These are phyloP conservation scores for Dolomedes plantarius DNA, from an alignment of 2,888 invertebrate species.

Conservation along the genomic window DNA sequence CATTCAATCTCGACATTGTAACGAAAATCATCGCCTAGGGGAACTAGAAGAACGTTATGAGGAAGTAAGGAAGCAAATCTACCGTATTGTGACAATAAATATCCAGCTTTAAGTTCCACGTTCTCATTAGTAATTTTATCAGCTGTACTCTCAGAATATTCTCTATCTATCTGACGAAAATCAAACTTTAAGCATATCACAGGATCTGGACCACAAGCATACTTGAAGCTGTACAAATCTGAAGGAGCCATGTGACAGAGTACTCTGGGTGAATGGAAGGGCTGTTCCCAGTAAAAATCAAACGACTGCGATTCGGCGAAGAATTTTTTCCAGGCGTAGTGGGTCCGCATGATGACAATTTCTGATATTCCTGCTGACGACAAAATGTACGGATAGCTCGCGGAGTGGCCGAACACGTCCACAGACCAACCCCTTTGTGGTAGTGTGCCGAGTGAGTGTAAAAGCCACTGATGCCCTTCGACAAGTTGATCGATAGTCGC, in stretches of 20 bases:
- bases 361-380: constrained; percentile 87
- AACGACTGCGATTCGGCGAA: constrained; percentile 88
- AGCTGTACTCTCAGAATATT: constrained; percentile 90
- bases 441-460: constrained; percentile 84
- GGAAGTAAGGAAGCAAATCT: constrained; percentile 91
- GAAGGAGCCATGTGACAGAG: constrained; percentile 96
- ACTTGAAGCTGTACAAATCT: constrained; percentile 96
- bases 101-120: constrained; percentile 88
- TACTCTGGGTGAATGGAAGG: constrained; percentile 81
- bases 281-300: constrained; percentile 94
- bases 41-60: constrained; percentile 94
- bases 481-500: constrained; percentile 93
- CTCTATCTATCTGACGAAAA: constrained; percentile 80
- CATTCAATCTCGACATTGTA: constrained; percentile 93
- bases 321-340: constrained; percentile 94
- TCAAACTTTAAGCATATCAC: constrained; percentile 80
- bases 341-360: constrained; percentile 93
- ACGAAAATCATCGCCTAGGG: constrained; percentile 96
- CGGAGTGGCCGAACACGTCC: constrained; percentile 97
- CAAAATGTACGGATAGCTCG: constrained; percentile 93
- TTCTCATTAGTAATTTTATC: constrained; percentile 90
- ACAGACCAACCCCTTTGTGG: constrained; percentile 95
- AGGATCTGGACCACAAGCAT: constrained; percentile 96
- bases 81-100: constrained; percentile 90
- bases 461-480: constrained; percentile 94